Conservation (phyloP, 2,113 vertebrate species). For the Paracanthobrama guichenoti region DNA sequence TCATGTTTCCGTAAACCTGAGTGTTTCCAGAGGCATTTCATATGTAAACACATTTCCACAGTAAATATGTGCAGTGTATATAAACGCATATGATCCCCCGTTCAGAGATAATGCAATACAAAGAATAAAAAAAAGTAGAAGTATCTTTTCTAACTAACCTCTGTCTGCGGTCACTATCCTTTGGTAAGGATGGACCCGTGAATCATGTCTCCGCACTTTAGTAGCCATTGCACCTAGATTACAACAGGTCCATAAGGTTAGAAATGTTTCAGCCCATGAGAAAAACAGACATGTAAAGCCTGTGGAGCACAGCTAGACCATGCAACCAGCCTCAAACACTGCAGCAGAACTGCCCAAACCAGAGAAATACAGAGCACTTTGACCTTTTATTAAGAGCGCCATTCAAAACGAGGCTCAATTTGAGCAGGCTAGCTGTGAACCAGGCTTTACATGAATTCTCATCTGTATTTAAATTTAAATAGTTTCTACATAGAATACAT, state of each 20-base stretch:
- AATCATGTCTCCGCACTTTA: slow-evolving; percentile 86
- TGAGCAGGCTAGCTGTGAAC: slow-evolving; percentile 54
- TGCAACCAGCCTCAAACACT: slow-evolving; percentile 49
- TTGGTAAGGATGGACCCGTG: slow-evolving; percentile 88
- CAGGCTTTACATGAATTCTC: slow-evolving; percentile 64
- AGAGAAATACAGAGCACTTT: background rate
- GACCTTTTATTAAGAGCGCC: background rate
- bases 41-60: slow-evolving; percentile 12
- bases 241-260: slow-evolving; percentile 84
- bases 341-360: background rate
- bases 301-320: slow-evolving; percentile 12
- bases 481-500: slow-evolving; percentile 64
- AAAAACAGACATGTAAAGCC: slow-evolving; percentile 45
- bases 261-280: slow-evolving; percentile 72
- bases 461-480: slow-evolving; percentile 69
- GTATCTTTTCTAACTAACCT: slow-evolving; percentile 82
- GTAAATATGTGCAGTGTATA: background rate
- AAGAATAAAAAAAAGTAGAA: slow-evolving; percentile 61
- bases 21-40: slow-evolving; percentile 1
- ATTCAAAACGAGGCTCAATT: background rate
- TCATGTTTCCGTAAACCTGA: slow-evolving; percentile 28
- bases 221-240: slow-evolving; percentile 85
- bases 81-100: background rate
- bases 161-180: slow-evolving; percentile 87
- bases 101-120: slow-evolving; percentile 5